Conservation (phyloP, 2,113 vertebrate genomes). For the Pseudopodoces humilis region DNA sequence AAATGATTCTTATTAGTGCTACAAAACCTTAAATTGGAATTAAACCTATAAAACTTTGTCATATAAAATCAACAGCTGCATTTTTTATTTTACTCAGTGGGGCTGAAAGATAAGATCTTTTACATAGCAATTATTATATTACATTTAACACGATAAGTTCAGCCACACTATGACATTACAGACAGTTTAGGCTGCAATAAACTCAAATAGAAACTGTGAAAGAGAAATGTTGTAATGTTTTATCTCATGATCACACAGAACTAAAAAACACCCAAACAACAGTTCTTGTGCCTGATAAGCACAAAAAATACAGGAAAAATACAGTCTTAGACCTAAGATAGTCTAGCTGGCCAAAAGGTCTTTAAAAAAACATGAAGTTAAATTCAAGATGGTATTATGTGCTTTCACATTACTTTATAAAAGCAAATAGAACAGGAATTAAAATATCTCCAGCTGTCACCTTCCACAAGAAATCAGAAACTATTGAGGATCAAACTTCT, state of each 20-base stretch:
- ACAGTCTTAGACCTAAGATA: neutral
- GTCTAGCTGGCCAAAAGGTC: neutral
- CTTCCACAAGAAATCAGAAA: neutral
- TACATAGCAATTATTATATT: neutral
- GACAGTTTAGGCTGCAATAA: neutral
- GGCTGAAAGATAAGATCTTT: neutral
- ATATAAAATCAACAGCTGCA: neutral
- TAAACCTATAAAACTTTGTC: neutral
- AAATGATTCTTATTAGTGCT: neutral
- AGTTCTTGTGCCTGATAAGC: neutral
- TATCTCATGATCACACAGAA: neutral
- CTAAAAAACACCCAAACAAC: neutral
- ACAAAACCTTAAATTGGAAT: neutral
- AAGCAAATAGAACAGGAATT: neutral
- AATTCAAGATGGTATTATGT: neutral
- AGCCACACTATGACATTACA: accelerated
- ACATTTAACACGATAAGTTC: neutral
- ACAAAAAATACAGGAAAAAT: neutral
- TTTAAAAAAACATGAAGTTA: neutral
- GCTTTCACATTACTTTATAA: neutral
- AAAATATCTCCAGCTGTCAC: neutral
- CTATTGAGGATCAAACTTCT: neutral
- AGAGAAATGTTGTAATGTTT: neutral
- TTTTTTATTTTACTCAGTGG: neutral
- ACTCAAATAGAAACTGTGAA: neutral